Percentiles rank a stretch among this genome's conserved stretches.
These are phyloP conservation scores for Arothron firmamentum DNA, from an alignment of 2,113 vertebrate species.

Conservation along the genomic window DNA sequence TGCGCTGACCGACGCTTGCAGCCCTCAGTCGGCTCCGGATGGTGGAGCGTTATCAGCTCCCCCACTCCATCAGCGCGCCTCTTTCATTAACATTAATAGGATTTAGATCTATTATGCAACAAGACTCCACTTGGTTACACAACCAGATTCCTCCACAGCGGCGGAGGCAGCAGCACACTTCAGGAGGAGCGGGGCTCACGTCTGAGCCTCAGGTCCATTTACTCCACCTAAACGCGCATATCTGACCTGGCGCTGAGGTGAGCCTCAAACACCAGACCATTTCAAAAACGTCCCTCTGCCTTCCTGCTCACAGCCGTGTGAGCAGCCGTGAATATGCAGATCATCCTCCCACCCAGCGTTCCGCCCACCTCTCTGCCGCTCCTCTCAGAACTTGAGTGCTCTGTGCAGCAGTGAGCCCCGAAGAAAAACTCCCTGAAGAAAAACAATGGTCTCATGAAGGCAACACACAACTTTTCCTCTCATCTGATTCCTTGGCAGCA, in stretches of 20 bases:
- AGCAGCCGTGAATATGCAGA: background rate
- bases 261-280: too few species aligned
- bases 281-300: background rate
- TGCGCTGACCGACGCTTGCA: background rate
- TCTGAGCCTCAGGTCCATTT: background rate
- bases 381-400: background rate
- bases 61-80: slow-evolving; percentile 49
- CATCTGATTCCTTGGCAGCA: too few species aligned
- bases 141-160: slow-evolving; percentile 47
- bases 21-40: slow-evolving; percentile 14
- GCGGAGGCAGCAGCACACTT: slow-evolving; percentile 8
- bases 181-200: background rate
- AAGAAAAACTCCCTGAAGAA: background rate
- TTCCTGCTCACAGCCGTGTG: background rate
- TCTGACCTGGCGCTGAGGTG: background rate
- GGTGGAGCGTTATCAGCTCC: slow-evolving; percentile 38
- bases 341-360: background rate
- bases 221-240: background rate
- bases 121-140: slow-evolving; percentile 44
- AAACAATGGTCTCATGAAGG: too few species aligned
- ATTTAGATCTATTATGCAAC: slow-evolving; percentile 70
- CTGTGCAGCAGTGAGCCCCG: too few species aligned
- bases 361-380: background rate
- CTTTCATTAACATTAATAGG: slow-evolving; percentile 68
- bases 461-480: too few species aligned